Evolutionary conservation across 1,140 invertebrate species (phyloP).

Genomic region (Microplitis mediator): DNA sequence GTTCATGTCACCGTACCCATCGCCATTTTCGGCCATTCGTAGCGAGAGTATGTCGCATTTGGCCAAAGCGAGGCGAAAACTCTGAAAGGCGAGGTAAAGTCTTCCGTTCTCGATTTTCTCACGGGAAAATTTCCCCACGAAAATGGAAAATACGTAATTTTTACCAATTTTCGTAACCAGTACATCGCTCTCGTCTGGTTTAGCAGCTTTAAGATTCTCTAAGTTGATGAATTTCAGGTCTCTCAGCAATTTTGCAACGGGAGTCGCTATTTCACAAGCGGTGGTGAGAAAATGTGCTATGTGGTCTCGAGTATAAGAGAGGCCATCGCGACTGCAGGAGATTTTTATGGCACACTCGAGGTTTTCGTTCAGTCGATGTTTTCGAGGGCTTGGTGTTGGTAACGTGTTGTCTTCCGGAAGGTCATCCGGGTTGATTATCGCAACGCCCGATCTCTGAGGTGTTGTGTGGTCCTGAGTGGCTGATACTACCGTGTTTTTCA

Average conservation of each 20-base stretch:
- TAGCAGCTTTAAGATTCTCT: neutral
- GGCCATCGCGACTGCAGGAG: neutral
- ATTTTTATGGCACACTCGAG: neutral
- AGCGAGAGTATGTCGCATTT: neutral
- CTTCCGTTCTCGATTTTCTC: neutral
- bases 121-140: neutral
- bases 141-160: neutral
- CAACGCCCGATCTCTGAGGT: too few species aligned
- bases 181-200: neutral
- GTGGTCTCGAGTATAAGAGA: neutral
- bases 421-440: neutral
- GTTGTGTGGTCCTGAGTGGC: too few species aligned
- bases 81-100: neutral
- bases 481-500: too few species aligned
- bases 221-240: neutral
- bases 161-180: neutral
- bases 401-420: neutral
- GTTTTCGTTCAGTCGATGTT: neutral
- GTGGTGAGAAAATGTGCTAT: constrained; percentile 6
- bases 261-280: neutral
- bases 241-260: neutral
- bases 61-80: neutral
- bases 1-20: neutral
- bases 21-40: neutral
- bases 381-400: neutral